A percentile compares a stretch with the other conserved stretches of the same genome.
These are phyloP conservation scores for Pangasius sanitwongsei DNA, from an alignment of 2,797 vertebrate genomes.

Conservation along the genomic window DNA sequence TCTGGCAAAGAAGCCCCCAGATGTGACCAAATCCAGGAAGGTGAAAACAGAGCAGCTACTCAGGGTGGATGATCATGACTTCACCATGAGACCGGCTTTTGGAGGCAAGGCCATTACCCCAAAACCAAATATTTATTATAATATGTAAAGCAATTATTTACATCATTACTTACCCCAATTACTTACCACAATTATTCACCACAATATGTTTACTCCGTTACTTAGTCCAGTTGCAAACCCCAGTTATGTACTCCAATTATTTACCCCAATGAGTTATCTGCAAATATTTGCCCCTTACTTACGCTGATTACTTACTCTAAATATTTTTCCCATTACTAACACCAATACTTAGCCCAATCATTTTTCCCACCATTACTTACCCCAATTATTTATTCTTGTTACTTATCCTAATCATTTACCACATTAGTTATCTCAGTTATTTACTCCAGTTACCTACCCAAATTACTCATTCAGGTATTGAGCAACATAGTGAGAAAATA, in stretches of 20 bases:
- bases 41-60: conserved; percentile 87
- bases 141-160: background rate
- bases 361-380: background rate
- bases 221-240: background rate
- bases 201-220: background rate
- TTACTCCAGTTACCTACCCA: background rate
- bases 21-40: conserved; percentile 84
- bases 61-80: conserved; percentile 91
- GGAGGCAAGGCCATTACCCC: conserved; percentile 78
- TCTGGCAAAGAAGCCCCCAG: conserved; percentile 84
- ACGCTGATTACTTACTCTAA: too few relatives aligned
- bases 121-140: background rate
- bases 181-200: background rate
- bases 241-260: background rate
- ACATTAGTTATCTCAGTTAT: background rate
- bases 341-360: background rate
- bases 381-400: background rate
- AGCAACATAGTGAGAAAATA: background rate
- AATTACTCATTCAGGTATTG: too few relatives aligned
- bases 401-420: background rate
- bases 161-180: background rate
- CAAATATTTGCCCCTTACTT: background rate
- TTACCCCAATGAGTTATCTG: background rate
- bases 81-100: conserved; percentile 93
- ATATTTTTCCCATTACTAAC: too few relatives aligned